phyloP scores from a whole-genome alignment of 2,888 invertebrate species.

The Nezara viridula region DNA sequence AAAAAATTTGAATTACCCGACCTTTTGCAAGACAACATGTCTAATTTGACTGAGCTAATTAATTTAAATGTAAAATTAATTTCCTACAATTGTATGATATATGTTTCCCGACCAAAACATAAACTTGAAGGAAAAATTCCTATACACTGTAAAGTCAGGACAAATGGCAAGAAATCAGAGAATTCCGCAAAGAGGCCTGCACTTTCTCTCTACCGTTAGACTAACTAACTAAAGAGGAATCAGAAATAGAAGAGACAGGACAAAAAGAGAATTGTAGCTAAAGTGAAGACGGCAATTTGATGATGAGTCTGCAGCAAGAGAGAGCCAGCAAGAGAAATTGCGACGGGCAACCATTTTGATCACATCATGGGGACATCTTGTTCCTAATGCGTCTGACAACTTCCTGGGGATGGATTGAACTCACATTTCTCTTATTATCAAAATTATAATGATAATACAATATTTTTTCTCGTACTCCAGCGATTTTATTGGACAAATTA shows the following conservation, averaged over 20 bases:
- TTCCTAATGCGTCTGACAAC: background rate
- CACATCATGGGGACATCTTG: background rate
- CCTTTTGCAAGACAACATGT: too few species aligned
- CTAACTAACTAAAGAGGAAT: slow-evolving; percentile 21
- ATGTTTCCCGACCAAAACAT: too few species aligned
- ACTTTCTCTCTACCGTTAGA: background rate
- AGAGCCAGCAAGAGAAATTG: background rate
- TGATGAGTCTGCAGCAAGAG: background rate
- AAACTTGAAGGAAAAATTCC: background rate
- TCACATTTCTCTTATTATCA: background rate
- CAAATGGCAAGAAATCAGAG: background rate
- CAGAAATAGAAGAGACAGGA: background rate
- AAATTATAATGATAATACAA: too few species aligned
- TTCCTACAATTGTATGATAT: too few species aligned
- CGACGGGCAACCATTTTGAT: background rate
- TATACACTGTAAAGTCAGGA: background rate
- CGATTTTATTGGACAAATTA: too few species aligned
- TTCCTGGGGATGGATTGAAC: background rate
- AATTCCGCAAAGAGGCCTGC: background rate
- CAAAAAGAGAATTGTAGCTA: background rate
- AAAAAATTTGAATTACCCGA: too few species aligned
- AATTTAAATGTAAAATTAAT: too few species aligned
- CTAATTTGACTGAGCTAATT: too few species aligned
- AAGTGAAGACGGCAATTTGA: slow-evolving; percentile 7
- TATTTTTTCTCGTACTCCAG: too few species aligned